Evolutionary conservation across 2,888 invertebrate genomes (phyloP), one percentile per base, ranked within the genome.

Genomic region (Tanytarsus gracilentus): DNA sequence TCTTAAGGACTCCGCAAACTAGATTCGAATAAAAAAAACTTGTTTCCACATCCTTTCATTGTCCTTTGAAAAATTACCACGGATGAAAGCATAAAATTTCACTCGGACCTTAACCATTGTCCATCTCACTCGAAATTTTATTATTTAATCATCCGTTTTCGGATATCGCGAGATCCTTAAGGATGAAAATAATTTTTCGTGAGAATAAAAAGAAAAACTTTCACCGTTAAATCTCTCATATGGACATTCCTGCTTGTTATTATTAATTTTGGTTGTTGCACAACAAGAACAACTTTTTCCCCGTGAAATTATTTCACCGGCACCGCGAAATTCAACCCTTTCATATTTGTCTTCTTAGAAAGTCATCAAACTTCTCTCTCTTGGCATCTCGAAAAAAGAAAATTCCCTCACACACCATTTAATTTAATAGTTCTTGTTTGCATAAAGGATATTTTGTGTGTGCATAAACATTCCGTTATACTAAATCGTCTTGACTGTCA

Each of bases 81-180:
- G 51, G 51, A 51, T 27, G 51, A 51, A 51, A 51, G 51, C 51
- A 51, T 51, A 30, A 51, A 51, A 51, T 51, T 51, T 29, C 51
- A 30, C 29, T 9, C n/a, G n/a, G n/a, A n/a, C 16, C n/a, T 14
- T 30, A 30, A 30, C n/a, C 51, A 51, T 51, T 51, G 51, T 51
- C 26, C 51, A 51, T 29, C 26, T 26, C 39, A 7, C 21, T 44
- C 9, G 9, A 16, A 8, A 6, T 44, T 18, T 40, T 16, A 5
- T 40, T 44, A 11, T 44, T 49, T 26, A 25, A 23, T 25, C 21
- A n/a, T 21, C 27, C 51, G 11, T 51, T 51, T 30, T 51, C 23
- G 11, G 4, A 16, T 44, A 18, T 44, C 49, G 49, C 49, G 51
- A 27, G 51, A 51, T 51, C 23, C 23, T 23, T 21, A 11, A 49